Base-by-base conservation (phyloP, 2,888 invertebrate genomes). In the Perizoma flavofasciatum region DNA sequence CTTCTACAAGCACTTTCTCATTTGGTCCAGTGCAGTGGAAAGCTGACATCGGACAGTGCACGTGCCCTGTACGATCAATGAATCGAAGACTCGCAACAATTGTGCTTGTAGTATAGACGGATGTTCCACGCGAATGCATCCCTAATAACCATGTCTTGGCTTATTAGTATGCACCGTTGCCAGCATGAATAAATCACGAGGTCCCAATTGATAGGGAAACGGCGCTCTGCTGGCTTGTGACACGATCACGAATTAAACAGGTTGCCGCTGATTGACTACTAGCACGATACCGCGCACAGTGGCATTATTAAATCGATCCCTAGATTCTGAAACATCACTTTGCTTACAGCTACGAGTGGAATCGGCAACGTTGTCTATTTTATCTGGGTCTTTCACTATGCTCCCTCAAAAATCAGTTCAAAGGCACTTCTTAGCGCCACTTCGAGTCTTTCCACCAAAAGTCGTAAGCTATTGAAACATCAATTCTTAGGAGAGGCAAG, bases 151-250 rank as follows among this genome's bases (percentile, higher is more conserved):
- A 62, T 58, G 60, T 45, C 68, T 69, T 68, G 59, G 63, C 78
- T 78, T 74, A 79, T 88, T 86, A 85, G 71, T 75, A 86, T 85
- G 80, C 82, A 78, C 64, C 40, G 60, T 61, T 74, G 79, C 74
- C 72, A 75, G 70, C 65, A 66, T 74, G 77, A 75, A 87, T 87
- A 78, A 81, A 85, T 85, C 78, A 85, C 70, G 65, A 62, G 70
- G 77, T 78, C 81, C 81, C 79, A 71, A 73, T 72, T 81, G 84
- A 80, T 82, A 73, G 76, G 75, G 75, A 80, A 77, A 79, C 76
- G 71, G 70, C 69, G 73, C 71, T 71, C 69, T 81, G 81, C 82
- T 83, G 81, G 80, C 74, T 75, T 56, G 11, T 8, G 39, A 7
- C 39, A 37, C 22, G 37, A 37, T 37, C 37, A 35, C 22, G 11